phyloP scores from a whole-genome alignment of 2,888 invertebrate genomes.

The Latheticus oryzae region DNA sequence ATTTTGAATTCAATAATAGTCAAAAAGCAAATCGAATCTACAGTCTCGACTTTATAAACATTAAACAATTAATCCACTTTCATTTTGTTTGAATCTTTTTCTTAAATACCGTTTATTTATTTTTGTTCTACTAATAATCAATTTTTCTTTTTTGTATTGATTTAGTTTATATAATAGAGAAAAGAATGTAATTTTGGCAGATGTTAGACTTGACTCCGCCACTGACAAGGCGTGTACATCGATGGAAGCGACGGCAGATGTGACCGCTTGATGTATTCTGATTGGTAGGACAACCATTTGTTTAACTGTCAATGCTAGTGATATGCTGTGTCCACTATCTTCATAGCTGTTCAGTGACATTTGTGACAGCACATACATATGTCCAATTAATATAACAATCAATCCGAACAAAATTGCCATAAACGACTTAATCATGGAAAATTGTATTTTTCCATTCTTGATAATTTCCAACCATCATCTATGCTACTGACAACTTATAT shows the following conservation, averaged over 20 bases:
- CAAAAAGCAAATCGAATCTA: too few relatives aligned
- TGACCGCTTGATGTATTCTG: slow-evolving; percentile 54
- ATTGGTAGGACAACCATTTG: slow-evolving; percentile 62
- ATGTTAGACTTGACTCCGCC: too few relatives aligned
- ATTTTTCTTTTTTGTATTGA: too few relatives aligned
- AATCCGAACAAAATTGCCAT: slow-evolving; percentile 3
- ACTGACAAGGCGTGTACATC: slow-evolving; percentile 30
- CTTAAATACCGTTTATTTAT: too few relatives aligned
- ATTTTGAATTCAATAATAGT: too few relatives aligned
- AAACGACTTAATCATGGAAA: slow-evolving; percentile 20
- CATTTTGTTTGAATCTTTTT: too few relatives aligned
- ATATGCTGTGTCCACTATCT: slow-evolving; percentile 55
- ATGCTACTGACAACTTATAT: slow-evolving; percentile 17
- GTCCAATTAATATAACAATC: slow-evolving; percentile 19
- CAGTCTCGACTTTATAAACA: too few relatives aligned
- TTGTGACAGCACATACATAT: slow-evolving; percentile 17
- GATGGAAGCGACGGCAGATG: slow-evolving; percentile 36
- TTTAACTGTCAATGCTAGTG: slow-evolving; percentile 59
- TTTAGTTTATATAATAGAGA: too few relatives aligned
- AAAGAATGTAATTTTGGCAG: too few relatives aligned
- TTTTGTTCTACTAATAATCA: too few relatives aligned
- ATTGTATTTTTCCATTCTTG: not conserved
- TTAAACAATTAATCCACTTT: too few relatives aligned
- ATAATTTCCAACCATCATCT: too few relatives aligned
- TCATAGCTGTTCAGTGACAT: slow-evolving; percentile 43